A percentile compares a stretch with the other conserved stretches of the same genome.
Conservation (phyloP, 2,797 vertebrate species). For the Macrochelys suwanniensis region DNA sequence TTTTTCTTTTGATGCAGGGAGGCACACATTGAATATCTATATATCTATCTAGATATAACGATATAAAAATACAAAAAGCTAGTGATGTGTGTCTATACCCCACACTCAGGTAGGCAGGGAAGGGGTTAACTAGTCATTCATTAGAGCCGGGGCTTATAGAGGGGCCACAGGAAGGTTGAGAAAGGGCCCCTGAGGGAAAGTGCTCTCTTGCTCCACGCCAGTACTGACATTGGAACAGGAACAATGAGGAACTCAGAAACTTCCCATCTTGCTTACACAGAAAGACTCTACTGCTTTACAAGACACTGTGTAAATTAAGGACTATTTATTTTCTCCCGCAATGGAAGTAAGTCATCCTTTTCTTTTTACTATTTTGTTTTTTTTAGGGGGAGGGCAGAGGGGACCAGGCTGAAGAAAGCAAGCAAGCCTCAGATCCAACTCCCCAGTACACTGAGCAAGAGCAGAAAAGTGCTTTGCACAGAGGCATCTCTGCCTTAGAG, state of each 20-base stretch:
- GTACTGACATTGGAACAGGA: too few relatives aligned
- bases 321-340: neutral
- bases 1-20: too few relatives aligned
- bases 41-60: too few relatives aligned
- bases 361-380: neutral
- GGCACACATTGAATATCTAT: too few relatives aligned
- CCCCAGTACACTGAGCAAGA: neutral
- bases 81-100: neutral
- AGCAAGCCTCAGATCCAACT: neutral
- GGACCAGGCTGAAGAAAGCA: neutral
- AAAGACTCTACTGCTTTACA: neutral
- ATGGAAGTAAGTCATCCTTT: neutral
- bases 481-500: neutral
- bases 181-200: neutral
- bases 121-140: neutral
- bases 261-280: too few relatives aligned
- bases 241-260: too few relatives aligned
- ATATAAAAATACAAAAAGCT: neutral
- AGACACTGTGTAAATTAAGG: neutral
- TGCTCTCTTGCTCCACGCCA: neutral
- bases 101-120: neutral
- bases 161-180: neutral
- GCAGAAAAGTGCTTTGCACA: neutral
- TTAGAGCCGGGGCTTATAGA: neutral
- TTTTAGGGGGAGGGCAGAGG: neutral